Evolutionary conservation across 2,113 vertebrate genomes (phyloP).

Genomic region (Gavia stellata): DNA sequence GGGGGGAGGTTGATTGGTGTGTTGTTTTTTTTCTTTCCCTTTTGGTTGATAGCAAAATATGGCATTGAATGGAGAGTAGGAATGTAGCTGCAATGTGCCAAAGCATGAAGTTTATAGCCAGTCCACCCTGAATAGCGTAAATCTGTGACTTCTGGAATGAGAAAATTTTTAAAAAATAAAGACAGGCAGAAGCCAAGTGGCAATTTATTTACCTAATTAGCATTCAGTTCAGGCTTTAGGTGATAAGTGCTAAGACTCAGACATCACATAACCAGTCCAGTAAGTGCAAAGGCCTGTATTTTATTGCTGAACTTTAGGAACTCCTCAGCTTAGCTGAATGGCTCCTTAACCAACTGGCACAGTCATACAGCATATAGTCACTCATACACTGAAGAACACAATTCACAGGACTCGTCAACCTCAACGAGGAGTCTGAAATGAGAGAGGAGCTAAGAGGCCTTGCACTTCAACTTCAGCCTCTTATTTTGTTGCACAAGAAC

Average conservation of each 20-base stretch:
- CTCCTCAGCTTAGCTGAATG: not conserved
- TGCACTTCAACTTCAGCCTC: not conserved
- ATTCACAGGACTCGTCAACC: not conserved
- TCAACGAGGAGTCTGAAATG: not conserved
- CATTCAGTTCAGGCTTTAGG: no score
- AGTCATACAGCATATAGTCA: not conserved
- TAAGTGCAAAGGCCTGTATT: not conserved
- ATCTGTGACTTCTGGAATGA: not conserved
- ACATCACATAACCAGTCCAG: not conserved
- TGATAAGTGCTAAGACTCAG: not conserved
- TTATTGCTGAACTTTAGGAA: not conserved
- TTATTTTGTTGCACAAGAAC: not conserved
- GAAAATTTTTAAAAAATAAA: not conserved
- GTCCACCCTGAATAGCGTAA: not conserved
- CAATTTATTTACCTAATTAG: not conserved
- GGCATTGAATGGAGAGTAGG: not conserved
- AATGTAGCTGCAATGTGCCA: not conserved
- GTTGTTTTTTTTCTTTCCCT: fast-evolving
- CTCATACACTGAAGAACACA: not conserved
- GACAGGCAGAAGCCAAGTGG: not conserved
- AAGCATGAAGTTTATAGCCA: not conserved
- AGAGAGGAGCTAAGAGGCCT: not conserved
- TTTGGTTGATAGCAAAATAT: not conserved
- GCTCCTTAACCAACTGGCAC: not conserved
- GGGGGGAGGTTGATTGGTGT: not conserved